Evolutionary conservation across 2,888 invertebrate genomes (phyloP).

Genomic region (Macrophya alboannulata): DNA sequence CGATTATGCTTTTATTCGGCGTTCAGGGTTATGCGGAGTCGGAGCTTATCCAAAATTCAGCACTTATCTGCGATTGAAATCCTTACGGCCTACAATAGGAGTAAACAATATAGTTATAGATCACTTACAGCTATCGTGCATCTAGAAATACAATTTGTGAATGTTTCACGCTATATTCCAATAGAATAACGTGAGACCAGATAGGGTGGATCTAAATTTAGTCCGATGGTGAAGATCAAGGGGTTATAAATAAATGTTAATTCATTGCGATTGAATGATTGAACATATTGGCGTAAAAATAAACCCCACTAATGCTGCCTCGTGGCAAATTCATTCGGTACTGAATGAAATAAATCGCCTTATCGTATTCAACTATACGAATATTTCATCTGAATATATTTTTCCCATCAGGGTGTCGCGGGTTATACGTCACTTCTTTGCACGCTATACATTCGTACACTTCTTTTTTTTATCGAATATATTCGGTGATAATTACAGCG

Average conservation of each 20-base stretch:
- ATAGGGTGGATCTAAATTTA: constrained; percentile 29
- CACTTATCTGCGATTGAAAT: neutral
- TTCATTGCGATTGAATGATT: constrained; percentile 26
- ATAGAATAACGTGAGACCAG: constrained; percentile 13
- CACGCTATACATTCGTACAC: neutral
- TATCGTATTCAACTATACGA: neutral
- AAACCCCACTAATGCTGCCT: constrained; percentile 24
- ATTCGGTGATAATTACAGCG: neutral
- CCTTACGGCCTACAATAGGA: constrained; percentile 14
- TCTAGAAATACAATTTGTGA: constrained; percentile 22
- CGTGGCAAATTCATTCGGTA: neutral
- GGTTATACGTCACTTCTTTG: neutral
- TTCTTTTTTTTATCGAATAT: neutral
- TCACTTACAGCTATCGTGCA: constrained; percentile 33
- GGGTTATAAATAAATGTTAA: constrained; percentile 34
- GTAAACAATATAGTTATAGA: constrained; percentile 16
- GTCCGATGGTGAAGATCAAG: neutral
- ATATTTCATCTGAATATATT: constrained; percentile 1
- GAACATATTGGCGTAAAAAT: constrained; percentile 28
- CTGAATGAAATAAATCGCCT: constrained; percentile 4
- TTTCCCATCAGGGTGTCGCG: neutral
- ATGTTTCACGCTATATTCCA: constrained; percentile 23
- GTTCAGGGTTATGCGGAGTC: neutral
- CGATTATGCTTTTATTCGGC: neutral
- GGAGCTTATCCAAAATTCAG: neutral